Percentiles rank a stretch among this genome's conserved stretches.
Conservation (phyloP, 1,140 invertebrate species). For the Metopolophium dirhodum region DNA sequence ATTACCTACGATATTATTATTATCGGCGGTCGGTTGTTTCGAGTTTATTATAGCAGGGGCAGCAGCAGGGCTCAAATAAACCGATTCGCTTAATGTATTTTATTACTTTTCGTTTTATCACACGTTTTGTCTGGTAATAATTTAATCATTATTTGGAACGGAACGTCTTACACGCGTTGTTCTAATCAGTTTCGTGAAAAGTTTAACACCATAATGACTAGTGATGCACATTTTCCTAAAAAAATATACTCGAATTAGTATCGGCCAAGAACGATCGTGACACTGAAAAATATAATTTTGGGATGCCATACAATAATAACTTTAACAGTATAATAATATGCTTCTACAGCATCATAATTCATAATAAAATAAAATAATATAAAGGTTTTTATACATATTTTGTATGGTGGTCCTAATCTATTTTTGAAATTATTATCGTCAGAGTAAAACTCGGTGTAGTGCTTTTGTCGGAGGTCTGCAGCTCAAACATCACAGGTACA, state of each 20-base stretch:
- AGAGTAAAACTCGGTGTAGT: background rate
- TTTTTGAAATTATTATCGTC: background rate
- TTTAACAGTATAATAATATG: too few species aligned
- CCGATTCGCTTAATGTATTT: background rate
- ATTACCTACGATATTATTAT: background rate
- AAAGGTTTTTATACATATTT: background rate
- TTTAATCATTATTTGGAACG: too few species aligned
- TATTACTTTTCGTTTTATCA: background rate
- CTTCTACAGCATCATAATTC: too few species aligned
- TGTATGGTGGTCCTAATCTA: background rate
- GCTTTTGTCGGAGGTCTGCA: background rate
- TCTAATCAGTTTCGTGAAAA: background rate
- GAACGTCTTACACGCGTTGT: background rate
- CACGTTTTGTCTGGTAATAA: too few species aligned
- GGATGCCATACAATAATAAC: background rate
- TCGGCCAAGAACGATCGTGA: too few species aligned
- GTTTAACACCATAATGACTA: background rate
- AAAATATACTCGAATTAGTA: background rate
- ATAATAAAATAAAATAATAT: background rate
- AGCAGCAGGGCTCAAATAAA: background rate
- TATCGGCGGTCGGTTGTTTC: background rate
- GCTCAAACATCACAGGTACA: background rate
- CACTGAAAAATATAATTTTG: background rate
- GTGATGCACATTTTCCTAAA: background rate
- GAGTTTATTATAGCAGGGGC: background rate